phyloP scores from a whole-genome alignment of 2,888 invertebrate species.

The Zeuzera pyrina region DNA sequence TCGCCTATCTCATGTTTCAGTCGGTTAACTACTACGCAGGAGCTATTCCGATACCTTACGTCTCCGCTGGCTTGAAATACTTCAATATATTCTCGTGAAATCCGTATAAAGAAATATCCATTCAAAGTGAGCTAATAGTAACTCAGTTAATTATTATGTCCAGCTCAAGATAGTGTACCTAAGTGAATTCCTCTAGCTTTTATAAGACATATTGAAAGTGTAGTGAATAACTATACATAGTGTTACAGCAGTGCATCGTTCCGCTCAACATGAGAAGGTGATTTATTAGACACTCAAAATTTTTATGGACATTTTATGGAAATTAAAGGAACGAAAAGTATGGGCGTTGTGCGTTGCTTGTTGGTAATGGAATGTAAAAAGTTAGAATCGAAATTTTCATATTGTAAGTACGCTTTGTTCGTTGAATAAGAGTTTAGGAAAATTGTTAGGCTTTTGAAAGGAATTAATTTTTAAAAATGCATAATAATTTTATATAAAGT shows the following conservation, averaged over 20 bases:
- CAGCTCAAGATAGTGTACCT: constrained; percentile 35
- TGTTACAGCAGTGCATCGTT: constrained; percentile 41
- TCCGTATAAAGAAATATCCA: constrained; percentile 7
- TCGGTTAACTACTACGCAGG: constrained; percentile 74
- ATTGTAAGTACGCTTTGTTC: constrained; percentile 53
- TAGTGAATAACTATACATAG: too few species aligned
- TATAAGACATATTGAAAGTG: constrained; percentile 35
- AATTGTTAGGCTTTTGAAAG: constrained; percentile 50
- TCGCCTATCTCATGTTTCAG: constrained; percentile 78
- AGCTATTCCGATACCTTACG: constrained; percentile 63
- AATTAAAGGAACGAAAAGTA: constrained; percentile 38
- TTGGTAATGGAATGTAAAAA: constrained; percentile 57
- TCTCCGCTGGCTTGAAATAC: constrained; percentile 52
- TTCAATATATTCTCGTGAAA: constrained; percentile 56
- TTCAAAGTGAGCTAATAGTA: constrained; percentile 21
- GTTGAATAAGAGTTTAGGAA: constrained; percentile 47
- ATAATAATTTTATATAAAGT: too few species aligned
- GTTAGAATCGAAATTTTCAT: constrained; percentile 32
- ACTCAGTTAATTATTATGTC: constrained; percentile 30
- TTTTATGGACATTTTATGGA: constrained; percentile 46
- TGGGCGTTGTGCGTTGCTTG: constrained; percentile 57
- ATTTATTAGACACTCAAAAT: constrained; percentile 51
- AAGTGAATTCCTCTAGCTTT: constrained; percentile 39
- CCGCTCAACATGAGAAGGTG: constrained; percentile 63
- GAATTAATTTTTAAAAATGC: constrained; percentile 31